A percentile compares a stretch with the other conserved stretches of the same genome.
phyloP scores from a whole-genome alignment of 2,888 invertebrate genomes.

The Sphaeridia pumilis region DNA sequence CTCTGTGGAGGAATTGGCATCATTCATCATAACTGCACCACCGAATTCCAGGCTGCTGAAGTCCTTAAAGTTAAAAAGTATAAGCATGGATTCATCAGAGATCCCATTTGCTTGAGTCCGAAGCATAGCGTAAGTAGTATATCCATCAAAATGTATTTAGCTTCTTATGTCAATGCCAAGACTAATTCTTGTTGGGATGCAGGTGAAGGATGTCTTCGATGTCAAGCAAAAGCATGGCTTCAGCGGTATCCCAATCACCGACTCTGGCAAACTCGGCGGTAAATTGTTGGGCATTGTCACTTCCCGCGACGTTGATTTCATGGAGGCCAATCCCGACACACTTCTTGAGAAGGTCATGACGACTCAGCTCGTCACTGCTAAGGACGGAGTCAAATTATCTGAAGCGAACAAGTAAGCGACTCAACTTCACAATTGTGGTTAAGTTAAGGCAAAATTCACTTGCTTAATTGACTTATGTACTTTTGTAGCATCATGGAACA shows the following conservation, averaged over 20 bases:
- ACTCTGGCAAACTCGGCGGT: slow-evolving; percentile 84
- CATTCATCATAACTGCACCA: slow-evolving; percentile 91
- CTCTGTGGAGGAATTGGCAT: slow-evolving; percentile 94
- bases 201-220: slow-evolving; percentile 68
- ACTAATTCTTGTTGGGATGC: slow-evolving; percentile 7
- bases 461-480: too few relatives aligned
- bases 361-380: slow-evolving; percentile 76
- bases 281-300: slow-evolving; percentile 92
- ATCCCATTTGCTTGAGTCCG: slow-evolving; percentile 88
- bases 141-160: slow-evolving; percentile 3
- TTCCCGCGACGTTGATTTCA: slow-evolving; percentile 91
- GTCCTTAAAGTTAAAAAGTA: slow-evolving; percentile 96
- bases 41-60: slow-evolving; percentile 89
- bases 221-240: slow-evolving; percentile 87
- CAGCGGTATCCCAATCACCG: slow-evolving; percentile 92
- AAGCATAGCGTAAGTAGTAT: slow-evolving; percentile 52
- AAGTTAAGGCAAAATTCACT: too few relatives aligned
- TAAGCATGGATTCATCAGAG: slow-evolving; percentile 96
- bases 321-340: slow-evolving; percentile 52
- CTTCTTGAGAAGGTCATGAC: slow-evolving; percentile 60
- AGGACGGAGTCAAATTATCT: slow-evolving; percentile 74
- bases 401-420: slow-evolving; percentile 62
- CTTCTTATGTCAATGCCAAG: too few relatives aligned
- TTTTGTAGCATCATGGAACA: slow-evolving; percentile 78
- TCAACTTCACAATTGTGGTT: background rate